Evolutionary conservation across 2,113 vertebrate genomes (phyloP).

Genomic region (Esox niger): DNA sequence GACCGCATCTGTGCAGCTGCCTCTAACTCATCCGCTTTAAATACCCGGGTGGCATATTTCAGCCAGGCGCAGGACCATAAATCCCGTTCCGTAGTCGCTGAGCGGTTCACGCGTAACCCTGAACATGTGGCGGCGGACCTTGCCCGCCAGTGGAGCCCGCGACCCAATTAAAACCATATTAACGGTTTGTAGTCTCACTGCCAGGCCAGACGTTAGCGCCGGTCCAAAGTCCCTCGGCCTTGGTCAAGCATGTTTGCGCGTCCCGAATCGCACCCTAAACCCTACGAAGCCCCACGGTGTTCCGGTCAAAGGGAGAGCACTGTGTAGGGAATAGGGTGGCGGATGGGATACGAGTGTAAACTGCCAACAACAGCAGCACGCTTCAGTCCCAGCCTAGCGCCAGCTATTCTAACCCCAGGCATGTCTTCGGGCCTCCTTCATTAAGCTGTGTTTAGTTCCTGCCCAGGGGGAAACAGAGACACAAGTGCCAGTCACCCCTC

Average conservation of each 20-base stretch:
- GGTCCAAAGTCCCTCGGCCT: slow-evolving; percentile 31
- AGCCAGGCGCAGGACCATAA: slow-evolving; percentile 39
- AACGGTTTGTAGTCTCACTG: slow-evolving; percentile 9
- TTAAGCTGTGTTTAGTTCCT: slow-evolving; percentile 20
- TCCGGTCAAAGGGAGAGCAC: too few species aligned
- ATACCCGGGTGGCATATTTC: slow-evolving; percentile 42
- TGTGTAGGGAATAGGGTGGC: too few species aligned
- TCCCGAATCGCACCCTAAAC: too few species aligned
- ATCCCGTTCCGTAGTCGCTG: slow-evolving; percentile 60
- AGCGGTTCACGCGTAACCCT: slow-evolving; percentile 40
- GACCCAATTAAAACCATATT: slow-evolving; percentile 62
- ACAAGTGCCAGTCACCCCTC: slow-evolving; percentile 8
- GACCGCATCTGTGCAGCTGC: slow-evolving; percentile 45
- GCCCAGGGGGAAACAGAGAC: slow-evolving; percentile 21
- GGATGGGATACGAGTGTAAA: slow-evolving; percentile 4
- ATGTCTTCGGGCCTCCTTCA: slow-evolving; percentile 28
- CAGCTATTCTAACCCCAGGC: slow-evolving; percentile 25
- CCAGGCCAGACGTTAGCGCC: too few species aligned
- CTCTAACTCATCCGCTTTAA: slow-evolving; percentile 45
- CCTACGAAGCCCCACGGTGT: too few species aligned
- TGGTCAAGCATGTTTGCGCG: slow-evolving; percentile 22
- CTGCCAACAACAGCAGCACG: neutral
- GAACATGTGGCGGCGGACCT: slow-evolving; percentile 60
- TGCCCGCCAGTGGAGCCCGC: slow-evolving; percentile 37
- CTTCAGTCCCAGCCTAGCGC: slow-evolving; percentile 18